Percentiles rank a stretch among this genome's conserved stretches.
Conservation (phyloP, 2,113 vertebrate species). For the Monopterus albus region DNA sequence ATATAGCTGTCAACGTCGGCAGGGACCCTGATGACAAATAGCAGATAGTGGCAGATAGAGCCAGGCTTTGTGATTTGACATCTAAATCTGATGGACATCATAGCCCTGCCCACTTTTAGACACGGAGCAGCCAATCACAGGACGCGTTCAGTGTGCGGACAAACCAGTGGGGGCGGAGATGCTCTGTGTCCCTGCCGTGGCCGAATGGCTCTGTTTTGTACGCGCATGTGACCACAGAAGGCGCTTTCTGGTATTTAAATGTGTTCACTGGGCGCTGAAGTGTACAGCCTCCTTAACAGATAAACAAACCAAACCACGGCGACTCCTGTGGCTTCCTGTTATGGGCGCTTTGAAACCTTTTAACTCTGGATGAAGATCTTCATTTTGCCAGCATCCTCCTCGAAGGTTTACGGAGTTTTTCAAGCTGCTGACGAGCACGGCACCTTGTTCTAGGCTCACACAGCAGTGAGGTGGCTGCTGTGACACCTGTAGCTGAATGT, state of each 20-base stretch:
- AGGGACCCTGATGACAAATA: constrained; percentile 9
- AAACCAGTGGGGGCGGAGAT: constrained; percentile 67
- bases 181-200: constrained; percentile 18
- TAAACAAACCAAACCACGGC: constrained; percentile 13
- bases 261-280: constrained; percentile 58
- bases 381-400: no score
- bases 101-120: constrained; percentile 21
- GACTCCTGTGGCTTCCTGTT: not conserved
- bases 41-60: constrained; percentile 11
- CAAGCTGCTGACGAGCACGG: not conserved
- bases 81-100: constrained; percentile 10
- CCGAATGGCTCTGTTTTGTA: constrained; percentile 61
- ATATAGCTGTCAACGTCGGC: not conserved
- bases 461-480: constrained; percentile 21
- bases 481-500: constrained; percentile 74
- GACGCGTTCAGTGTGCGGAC: not conserved
- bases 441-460: not conserved
- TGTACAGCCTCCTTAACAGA: constrained; percentile 62
- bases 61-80: constrained; percentile 43
- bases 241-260: constrained; percentile 79
- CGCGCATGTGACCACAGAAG: constrained; percentile 72
- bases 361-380: not conserved
- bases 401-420: constrained; percentile 1
- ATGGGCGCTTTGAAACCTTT: not conserved
- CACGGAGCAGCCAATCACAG: constrained; percentile 59